phyloP scores from a whole-genome alignment of 2,888 invertebrate species.

The Mesorhabditis belari region DNA sequence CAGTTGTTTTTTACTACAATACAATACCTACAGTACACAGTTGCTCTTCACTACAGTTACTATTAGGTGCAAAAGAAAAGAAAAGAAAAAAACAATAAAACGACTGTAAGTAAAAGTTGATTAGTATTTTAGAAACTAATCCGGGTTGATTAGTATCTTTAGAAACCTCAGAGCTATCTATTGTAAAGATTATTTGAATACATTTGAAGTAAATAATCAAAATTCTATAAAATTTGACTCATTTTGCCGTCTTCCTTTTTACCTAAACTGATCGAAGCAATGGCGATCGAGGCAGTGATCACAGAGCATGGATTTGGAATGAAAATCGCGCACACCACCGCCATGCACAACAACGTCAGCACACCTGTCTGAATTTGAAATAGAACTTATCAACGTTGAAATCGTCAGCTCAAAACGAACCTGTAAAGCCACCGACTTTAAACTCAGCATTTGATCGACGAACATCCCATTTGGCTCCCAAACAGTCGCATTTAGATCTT shows the following conservation, averaged over 20 bases:
- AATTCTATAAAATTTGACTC: too few species aligned
- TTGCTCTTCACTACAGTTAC: too few species aligned
- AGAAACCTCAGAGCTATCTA: too few species aligned
- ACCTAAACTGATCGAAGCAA: slow-evolving; percentile 47
- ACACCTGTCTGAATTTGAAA: slow-evolving; percentile 28
- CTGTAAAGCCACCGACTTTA: slow-evolving; percentile 45
- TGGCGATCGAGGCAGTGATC: slow-evolving; percentile 41
- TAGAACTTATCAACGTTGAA: neutral
- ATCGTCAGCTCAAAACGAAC: slow-evolving; percentile 4
- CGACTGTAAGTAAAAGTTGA: too few species aligned
- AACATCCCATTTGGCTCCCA: slow-evolving; percentile 50
- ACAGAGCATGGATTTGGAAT: slow-evolving; percentile 47
- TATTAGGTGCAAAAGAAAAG: too few species aligned
- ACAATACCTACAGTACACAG: neutral
- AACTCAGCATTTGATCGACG: slow-evolving; percentile 51
- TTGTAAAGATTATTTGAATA: too few species aligned
- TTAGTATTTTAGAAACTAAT: too few species aligned
- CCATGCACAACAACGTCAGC: slow-evolving; percentile 47
- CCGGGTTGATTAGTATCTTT: too few species aligned
- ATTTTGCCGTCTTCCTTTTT: too few species aligned
- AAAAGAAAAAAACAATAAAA: too few species aligned
- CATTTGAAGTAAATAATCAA: too few species aligned
- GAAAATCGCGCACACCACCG: slow-evolving; percentile 49
- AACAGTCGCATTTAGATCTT: slow-evolving; percentile 45
- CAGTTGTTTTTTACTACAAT: too few species aligned